Evolutionary conservation across 2,888 invertebrate genomes (phyloP), one percentile per base, ranked within the genome.

Genomic region (Tenthredo amoena): DNA sequence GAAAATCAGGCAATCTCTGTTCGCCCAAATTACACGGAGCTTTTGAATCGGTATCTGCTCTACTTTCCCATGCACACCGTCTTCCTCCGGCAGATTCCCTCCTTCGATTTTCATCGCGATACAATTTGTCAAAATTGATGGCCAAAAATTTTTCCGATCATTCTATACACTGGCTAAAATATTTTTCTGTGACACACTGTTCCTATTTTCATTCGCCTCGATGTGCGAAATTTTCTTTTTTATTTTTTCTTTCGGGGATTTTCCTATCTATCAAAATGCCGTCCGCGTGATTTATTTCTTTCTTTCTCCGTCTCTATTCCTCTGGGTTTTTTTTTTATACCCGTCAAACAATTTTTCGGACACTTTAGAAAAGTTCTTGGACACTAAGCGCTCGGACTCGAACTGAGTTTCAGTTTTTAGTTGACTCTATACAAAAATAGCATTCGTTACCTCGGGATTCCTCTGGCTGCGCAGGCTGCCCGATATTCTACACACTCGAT

Each of bases 1-100:
- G 2, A 93, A 91, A 86, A 94, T 93, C 34, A 93, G 88, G 87
- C 93, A 94, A 71, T 93, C 90, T 85, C 92, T 91, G 37, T 90
- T 90, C 1, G 88, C 90, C 94, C 94, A 94, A 12, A 90, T 89
- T 43, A 90, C 88, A 87, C 92, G 91, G 50, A 94, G 88, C 68
- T 89, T 89, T 87, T 91, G 92, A n/a, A 92, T 86, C 12, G 89
- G 71, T 68, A 86, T 76, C 47, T 81, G 74, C 68, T 85, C 83
- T 12, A 86, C 55, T 37, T 85, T 68, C 7, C 62, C 83, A 18
- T 34, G 47, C 84, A 55, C 47, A 21, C 68, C 31, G 68, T 68
- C 26, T 82, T 84, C 55, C 5, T 15, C 5, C 7, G 79, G 15
- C 79, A 76, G 40, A 26, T 81, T 81, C 31, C 2, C 62, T 2